A percentile compares a stretch with the other conserved stretches of the same genome.
Evolutionary conservation across 1,140 invertebrate species (phyloP).

Genomic region (Anastatus disparis): DNA sequence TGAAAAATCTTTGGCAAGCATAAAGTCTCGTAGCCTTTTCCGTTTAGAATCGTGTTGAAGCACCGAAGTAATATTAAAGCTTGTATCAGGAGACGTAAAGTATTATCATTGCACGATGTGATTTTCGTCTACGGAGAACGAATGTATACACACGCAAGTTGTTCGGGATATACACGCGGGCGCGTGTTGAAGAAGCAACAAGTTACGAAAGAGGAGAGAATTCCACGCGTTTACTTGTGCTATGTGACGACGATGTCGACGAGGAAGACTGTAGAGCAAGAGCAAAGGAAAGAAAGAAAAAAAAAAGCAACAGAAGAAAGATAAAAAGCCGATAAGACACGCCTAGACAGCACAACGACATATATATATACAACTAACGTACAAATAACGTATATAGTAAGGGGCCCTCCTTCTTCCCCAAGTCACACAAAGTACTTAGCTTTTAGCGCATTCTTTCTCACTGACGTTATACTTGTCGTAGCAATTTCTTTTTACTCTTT

Average conservation of each 20-base stretch:
- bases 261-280: not conserved
- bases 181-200: conserved; percentile 25
- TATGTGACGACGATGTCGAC: not conserved
- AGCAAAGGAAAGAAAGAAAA: not conserved
- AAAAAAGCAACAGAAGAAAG: conserved; percentile 1
- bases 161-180: conserved; percentile 19
- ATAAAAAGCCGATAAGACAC: conserved; percentile 31
- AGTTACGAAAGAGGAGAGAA: conserved; percentile 27
- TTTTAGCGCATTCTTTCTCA: conserved; percentile 25
- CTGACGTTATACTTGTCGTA: conserved; percentile 21
- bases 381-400: too few relatives aligned
- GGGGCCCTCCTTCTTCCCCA: too few relatives aligned
- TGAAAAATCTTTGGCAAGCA: too few relatives aligned
- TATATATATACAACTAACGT: too few relatives aligned
- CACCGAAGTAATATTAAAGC: too few relatives aligned
- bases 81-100: too few relatives aligned
- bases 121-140: not conserved
- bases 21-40: too few relatives aligned
- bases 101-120: too few relatives aligned
- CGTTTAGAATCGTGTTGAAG: too few relatives aligned
- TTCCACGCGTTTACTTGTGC: not conserved
- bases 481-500: too few relatives aligned
- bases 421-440: conserved; percentile 15
- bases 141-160: not conserved
- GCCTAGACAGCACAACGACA: conserved; percentile 30